Conservation (phyloP, 2,888 invertebrate genomes). For the Drosophila neoperkinsi region DNA sequence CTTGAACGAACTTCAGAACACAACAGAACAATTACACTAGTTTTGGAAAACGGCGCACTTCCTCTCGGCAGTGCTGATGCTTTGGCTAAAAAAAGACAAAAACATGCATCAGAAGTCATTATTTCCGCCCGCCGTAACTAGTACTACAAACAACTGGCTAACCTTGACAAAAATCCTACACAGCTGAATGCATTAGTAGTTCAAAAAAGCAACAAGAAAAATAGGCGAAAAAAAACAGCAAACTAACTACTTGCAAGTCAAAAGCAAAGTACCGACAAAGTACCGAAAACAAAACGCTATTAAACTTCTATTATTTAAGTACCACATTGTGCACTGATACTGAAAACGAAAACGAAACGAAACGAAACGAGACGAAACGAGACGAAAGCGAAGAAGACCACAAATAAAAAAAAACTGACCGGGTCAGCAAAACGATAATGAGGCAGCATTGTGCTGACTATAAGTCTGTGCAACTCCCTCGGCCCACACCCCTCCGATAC, state of each 20-base stretch:
- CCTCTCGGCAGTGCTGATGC: conserved; percentile 59
- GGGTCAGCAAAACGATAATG: conserved; percentile 74
- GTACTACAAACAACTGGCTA: conserved; percentile 62
- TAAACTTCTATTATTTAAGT: conserved; percentile 83
- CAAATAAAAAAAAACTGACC: conserved; percentile 30
- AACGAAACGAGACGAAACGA: conserved; percentile 22
- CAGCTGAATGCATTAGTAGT: conserved; percentile 84
- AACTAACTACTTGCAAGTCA: conserved; percentile 68
- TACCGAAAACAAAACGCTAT: conserved; percentile 75
- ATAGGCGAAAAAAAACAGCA: conserved; percentile 14
- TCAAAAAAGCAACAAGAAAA: conserved; percentile 64
- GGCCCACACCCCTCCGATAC: conserved; percentile 19
- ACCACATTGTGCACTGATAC: conserved; percentile 82
- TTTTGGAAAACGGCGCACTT: conserved; percentile 54
- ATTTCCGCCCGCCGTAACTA: conserved; percentile 69
- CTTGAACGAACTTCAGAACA: conserved; percentile 71
- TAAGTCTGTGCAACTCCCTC: neutral
- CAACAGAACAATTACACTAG: conserved; percentile 58
- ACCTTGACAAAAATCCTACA: conserved; percentile 84
- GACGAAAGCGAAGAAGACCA: conserved; percentile 36
- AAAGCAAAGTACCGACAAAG: conserved; percentile 64
- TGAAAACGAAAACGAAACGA: conserved; percentile 63
- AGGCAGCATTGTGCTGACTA: conserved; percentile 61
- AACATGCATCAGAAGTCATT: conserved; percentile 74
- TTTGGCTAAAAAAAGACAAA: conserved; percentile 4